Evolutionary conservation across 2,888 invertebrate species (phyloP).

Genomic region (Chorisops tibialis): DNA sequence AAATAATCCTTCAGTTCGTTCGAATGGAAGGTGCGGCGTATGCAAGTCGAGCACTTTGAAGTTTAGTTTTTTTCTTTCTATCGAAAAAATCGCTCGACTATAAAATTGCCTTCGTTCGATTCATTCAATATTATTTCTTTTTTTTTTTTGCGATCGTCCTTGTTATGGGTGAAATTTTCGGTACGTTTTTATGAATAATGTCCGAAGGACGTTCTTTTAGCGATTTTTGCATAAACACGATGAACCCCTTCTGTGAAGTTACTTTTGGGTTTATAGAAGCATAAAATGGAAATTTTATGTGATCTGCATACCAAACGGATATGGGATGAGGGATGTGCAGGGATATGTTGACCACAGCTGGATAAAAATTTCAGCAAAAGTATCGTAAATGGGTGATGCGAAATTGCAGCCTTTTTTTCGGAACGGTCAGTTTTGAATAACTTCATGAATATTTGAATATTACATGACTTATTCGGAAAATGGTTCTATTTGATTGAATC

Average conservation of each 20-base stretch:
- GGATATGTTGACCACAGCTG: neutral
- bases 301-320: slow-evolving; percentile 28
- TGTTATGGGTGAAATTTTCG: neutral
- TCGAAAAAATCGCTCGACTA: slow-evolving; percentile 26
- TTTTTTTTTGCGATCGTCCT: neutral
- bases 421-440: neutral
- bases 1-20: neutral
- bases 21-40: neutral
- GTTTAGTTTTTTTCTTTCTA: too few relatives aligned
- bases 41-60: slow-evolving; percentile 3
- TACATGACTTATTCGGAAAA: neutral
- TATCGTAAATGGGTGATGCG: neutral
- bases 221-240: slow-evolving; percentile 29
- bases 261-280: slow-evolving; percentile 31
- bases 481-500: too few relatives aligned
- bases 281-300: slow-evolving; percentile 35
- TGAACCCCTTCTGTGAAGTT: slow-evolving; percentile 14
- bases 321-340: too few relatives aligned
- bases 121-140: slow-evolving; percentile 3
- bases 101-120: slow-evolving; percentile 22
- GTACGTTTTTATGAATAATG: slow-evolving; percentile 32
- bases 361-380: neutral
- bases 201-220: slow-evolving; percentile 21
- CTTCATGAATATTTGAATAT: neutral
- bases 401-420: neutral